Percentiles rank a stretch among this genome's conserved stretches.
These are phyloP conservation scores for Cotesia congregata DNA, from an alignment of 2,888 invertebrate genomes.

Conservation along the genomic window DNA sequence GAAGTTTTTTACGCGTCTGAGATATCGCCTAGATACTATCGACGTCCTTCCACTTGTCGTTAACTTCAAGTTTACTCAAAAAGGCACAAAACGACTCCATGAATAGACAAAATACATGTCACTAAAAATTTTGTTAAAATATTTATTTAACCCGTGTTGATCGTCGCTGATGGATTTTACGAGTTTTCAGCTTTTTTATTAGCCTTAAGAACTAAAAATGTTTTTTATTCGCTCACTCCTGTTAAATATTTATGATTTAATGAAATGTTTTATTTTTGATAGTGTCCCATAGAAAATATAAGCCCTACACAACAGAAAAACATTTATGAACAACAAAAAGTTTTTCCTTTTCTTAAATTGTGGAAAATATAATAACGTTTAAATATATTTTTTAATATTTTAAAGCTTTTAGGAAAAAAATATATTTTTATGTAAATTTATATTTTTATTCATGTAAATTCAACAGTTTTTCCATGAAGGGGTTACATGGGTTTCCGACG, in stretches of 20 bases:
- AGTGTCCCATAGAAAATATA: no score
- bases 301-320: no score
- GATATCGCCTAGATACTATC: conserved; percentile 35
- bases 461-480: no score
- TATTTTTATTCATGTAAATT: no score
- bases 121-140: background rate
- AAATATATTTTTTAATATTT: no score
- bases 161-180: background rate
- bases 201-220: background rate
- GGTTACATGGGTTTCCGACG: no score
- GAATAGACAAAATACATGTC: conserved; percentile 24
- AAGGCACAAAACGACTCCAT: conserved; percentile 7
- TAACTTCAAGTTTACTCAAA: conserved; percentile 10
- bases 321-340: no score
- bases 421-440: no score
- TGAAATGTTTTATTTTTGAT: background rate
- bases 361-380: no score
- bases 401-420: no score
- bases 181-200: background rate
- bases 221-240: background rate
- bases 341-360: no score
- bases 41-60: conserved; percentile 35
- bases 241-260: background rate
- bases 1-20: background rate
- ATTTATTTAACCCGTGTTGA: background rate